Evolutionary conservation across 1,140 invertebrate genomes (phyloP).

Genomic region (Pogonomyrmex californicus): DNA sequence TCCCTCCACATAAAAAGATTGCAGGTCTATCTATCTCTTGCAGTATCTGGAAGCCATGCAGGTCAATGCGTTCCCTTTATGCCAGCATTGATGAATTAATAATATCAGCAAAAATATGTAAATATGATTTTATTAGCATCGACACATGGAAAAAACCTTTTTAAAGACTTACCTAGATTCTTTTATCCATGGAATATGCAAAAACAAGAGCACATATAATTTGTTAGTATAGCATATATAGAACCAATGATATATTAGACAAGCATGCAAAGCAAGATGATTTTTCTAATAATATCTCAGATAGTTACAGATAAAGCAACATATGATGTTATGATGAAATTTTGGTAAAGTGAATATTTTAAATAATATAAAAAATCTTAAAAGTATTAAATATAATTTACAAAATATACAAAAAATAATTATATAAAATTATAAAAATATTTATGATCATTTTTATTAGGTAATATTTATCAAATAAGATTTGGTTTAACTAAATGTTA

Average conservation of each 20-base stretch:
- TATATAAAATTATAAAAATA: background rate
- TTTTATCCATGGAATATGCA: constrained; percentile 74
- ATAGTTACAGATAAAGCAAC: constrained; percentile 24
- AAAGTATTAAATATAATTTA: constrained; percentile 26
- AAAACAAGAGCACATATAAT: constrained; percentile 62
- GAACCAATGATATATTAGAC: constrained; percentile 1
- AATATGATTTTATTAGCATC: constrained; percentile 1
- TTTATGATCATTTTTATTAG: constrained; percentile 2
- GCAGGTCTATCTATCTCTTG: constrained; percentile 72
- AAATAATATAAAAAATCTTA: constrained; percentile 17
- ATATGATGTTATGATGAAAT: constrained; percentile 23
- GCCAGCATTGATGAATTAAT: constrained; percentile 71
- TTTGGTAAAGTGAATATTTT: background rate
- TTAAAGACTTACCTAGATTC: constrained; percentile 74
- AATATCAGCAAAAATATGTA: constrained; percentile 52
- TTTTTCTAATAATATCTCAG: constrained; percentile 11
- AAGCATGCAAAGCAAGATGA: constrained; percentile 60
- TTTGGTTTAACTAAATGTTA: background rate
- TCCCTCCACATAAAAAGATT: constrained; percentile 76
- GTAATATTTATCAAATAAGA: constrained; percentile 1
- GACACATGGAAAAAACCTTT: background rate
- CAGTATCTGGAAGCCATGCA: constrained; percentile 83
- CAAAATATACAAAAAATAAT: constrained; percentile 9
- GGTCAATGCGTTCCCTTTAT: constrained; percentile 79
- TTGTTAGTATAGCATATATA: constrained; percentile 52